Conservation (phyloP, 2,113 vertebrate genomes). For the Chaetorhynchus papuensis region DNA sequence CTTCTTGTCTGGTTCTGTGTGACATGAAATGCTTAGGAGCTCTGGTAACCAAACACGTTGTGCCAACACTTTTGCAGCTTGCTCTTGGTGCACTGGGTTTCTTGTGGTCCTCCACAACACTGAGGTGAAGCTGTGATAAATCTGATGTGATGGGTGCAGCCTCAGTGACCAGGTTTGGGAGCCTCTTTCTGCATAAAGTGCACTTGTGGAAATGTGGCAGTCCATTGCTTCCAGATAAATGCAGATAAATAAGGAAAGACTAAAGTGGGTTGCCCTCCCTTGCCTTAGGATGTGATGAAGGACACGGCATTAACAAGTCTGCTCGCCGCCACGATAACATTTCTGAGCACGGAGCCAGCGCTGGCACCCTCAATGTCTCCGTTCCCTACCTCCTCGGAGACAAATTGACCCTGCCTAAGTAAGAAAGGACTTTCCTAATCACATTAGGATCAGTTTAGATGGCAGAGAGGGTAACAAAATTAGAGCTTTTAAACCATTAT, state of each 20-base stretch:
- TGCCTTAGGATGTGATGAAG: conserved; percentile 16
- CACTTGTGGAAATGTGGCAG: background rate
- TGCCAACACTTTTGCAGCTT: background rate
- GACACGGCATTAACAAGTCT: conserved; percentile 13
- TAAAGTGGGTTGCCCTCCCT: background rate
- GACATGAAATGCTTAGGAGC: background rate
- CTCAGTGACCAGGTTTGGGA: background rate
- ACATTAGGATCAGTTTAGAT: conserved; percentile 70
- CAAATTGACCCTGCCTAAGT: conserved; percentile 67
- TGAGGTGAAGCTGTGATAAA: background rate
- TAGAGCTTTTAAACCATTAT: conserved; percentile 76
- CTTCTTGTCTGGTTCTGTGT: background rate
- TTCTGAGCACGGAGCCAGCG: conserved; percentile 42
- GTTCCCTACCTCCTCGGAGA: conserved; percentile 34
- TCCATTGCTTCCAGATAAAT: background rate
- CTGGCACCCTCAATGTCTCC: conserved; percentile 22
- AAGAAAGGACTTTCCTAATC: conserved; percentile 66
- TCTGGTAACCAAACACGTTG: background rate
- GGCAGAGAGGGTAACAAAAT: conserved; percentile 68
- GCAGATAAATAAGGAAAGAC: conserved; percentile 19
- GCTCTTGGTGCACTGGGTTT: background rate
- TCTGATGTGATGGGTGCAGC: background rate
- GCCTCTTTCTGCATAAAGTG: background rate
- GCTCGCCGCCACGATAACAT: conserved; percentile 23
- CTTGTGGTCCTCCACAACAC: background rate